Conservation (phyloP, 2,113 vertebrate genomes). For the Siniperca knerii region DNA sequence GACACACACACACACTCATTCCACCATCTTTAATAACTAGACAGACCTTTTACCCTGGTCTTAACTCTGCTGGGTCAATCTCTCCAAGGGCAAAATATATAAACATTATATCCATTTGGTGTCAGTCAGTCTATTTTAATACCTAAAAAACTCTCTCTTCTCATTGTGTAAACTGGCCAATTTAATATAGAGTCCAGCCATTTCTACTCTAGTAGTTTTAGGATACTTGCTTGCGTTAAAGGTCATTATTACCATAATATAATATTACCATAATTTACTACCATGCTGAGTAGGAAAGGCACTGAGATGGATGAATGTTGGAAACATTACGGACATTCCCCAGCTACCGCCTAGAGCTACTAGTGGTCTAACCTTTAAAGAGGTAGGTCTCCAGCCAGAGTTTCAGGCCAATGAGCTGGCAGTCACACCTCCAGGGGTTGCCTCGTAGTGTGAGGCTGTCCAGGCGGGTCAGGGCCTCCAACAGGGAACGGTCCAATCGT, state of each 20-base stretch:
- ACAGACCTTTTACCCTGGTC: constrained; percentile 27
- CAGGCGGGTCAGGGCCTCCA: constrained; percentile 90
- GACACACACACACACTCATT: constrained; percentile 3
- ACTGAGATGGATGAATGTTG: constrained; percentile 1
- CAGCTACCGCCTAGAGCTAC: not conserved
- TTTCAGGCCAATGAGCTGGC: constrained; percentile 93
- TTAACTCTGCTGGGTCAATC: constrained; percentile 28
- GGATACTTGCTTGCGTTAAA: constrained; percentile 16
- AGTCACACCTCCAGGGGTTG: constrained; percentile 96
- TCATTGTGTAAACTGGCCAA: not conserved
- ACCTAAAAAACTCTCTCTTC: not conserved
- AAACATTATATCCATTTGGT: constrained; percentile 8
- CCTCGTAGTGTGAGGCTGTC: constrained; percentile 88
- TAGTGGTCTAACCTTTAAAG: constrained; percentile 89
- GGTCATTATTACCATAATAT: constrained; percentile 21
- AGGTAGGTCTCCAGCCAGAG: constrained; percentile 96
- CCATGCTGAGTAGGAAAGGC: not conserved
- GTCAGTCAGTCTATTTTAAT: constrained; percentile 19
- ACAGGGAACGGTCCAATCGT: constrained; percentile 87
- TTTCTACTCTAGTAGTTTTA: not conserved
- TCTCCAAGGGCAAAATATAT: not conserved
- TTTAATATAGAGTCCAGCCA: not conserved
- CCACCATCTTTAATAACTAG: constrained; percentile 39
- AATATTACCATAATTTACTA: not conserved
- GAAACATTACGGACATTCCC: not conserved